Evolutionary conservation across 2,113 vertebrate genomes (phyloP).

Genomic region (Pollachius pollachius): DNA sequence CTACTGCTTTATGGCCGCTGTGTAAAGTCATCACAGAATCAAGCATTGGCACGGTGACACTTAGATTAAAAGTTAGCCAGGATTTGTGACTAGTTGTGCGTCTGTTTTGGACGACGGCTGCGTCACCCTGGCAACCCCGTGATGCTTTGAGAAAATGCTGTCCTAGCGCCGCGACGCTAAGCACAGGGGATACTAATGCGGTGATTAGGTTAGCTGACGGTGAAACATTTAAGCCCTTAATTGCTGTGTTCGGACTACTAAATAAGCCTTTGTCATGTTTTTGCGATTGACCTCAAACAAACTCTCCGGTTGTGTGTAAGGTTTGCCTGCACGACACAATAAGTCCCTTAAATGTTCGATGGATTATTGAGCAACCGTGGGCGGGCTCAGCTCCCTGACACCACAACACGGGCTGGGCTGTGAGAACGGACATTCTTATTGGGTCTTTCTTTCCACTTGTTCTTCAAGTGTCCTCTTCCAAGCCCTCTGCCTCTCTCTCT

Average conservation of each 20-base stretch:
- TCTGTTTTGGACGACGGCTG: not conserved
- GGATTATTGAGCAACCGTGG: conserved; percentile 55
- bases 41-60: not conserved
- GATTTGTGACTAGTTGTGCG: not conserved
- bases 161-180: not conserved
- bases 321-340: too few species aligned
- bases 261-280: too few species aligned
- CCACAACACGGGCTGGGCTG: conserved; percentile 42
- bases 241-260: not conserved
- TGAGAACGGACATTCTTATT: conserved; percentile 33
- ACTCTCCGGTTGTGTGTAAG: not conserved
- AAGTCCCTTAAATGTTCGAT: conserved; percentile 25
- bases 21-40: not conserved
- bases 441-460: conserved; percentile 35
- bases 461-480: conserved; percentile 50
- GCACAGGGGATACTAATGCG: not conserved
- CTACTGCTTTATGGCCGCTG: conserved; percentile 14
- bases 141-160: not conserved
- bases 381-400: conserved; percentile 11
- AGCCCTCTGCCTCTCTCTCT: not conserved
- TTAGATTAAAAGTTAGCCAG: conserved; percentile 3
- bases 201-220: not conserved
- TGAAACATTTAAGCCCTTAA: conserved; percentile 2
- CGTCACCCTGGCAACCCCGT: conserved; percentile 11
- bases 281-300: too few species aligned